phyloP scores from a whole-genome alignment of 2,888 invertebrate genomes.

The Drosophila merina region DNA sequence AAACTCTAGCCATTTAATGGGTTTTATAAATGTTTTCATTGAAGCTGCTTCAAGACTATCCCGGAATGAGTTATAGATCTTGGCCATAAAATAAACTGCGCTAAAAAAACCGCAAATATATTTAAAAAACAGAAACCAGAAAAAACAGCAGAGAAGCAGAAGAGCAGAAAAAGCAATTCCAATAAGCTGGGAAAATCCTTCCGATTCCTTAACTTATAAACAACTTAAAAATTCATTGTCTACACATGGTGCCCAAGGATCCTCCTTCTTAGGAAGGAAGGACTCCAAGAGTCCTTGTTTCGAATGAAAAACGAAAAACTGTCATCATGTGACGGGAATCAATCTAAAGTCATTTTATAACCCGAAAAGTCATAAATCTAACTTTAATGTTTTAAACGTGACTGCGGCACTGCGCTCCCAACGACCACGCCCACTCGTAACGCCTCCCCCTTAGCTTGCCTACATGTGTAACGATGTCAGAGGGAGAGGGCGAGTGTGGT shows the following conservation, averaged over 20 bases:
- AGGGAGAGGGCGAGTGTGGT: not conserved
- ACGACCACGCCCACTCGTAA: constrained; percentile 16
- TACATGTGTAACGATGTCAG: constrained; percentile 44
- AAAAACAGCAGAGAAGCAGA: no score
- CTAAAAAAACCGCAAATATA: not conserved
- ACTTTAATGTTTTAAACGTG: constrained; percentile 82
- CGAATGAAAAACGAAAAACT: constrained; percentile 64
- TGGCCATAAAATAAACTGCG: no score
- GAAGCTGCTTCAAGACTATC: no score
- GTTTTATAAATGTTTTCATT: no score
- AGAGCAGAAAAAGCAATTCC: not conserved
- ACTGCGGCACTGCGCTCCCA: constrained; percentile 72
- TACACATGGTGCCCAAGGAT: constrained; percentile 66
- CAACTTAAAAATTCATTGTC: constrained; percentile 82
- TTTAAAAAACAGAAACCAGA: not conserved
- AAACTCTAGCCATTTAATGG: no score
- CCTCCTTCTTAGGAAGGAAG: not conserved
- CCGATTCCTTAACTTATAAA: constrained; percentile 64
- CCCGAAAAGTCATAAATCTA: constrained; percentile 83
- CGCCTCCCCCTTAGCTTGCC: constrained; percentile 7
- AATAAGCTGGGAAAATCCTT: constrained; percentile 3
- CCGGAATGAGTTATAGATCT: no score
- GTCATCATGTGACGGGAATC: constrained; percentile 82
- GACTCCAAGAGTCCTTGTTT: constrained; percentile 26
- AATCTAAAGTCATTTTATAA: constrained; percentile 83